Evolutionary conservation across 2,888 invertebrate species (phyloP), one percentile per base, ranked within the genome.

Genomic region (Tachina fera): DNA sequence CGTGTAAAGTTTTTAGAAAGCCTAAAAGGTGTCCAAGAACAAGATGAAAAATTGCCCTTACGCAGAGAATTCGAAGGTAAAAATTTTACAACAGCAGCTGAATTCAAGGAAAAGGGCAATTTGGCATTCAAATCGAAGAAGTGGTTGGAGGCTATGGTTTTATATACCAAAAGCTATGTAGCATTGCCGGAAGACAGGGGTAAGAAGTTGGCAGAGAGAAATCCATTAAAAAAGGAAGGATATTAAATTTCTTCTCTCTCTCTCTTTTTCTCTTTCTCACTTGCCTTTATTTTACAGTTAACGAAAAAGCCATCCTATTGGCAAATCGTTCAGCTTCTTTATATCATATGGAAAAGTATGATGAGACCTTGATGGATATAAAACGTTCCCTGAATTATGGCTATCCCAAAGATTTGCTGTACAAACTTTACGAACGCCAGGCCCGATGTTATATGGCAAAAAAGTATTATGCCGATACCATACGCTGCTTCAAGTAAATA

Each of bases 241-340:
- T 31, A 43, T 10, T 11, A 22, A 56, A 31, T 11, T 31, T 8
- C 47, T 22, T 22, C 22, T 11, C 6, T 22, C 31, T 11, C 0
- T 13, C 4, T 31, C 13, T 13, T 31, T 56, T 16, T 13, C 56
- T 49, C 43, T 14, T 16, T n/a, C 63, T 16, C 14, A 51, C n/a
- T 82, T 61, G 31, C 43, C 58, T 13, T 22, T 19, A 16, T 60
- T 68, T 41, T 89, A 70, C 90, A 95, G 95, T 92, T 83, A 93
- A 93, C 87, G 95, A 96, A 75, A 91, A 96, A 5, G 94, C 96
- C 0, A 95, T 97, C 56, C 93, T 96, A 8, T 93, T 96, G 87
- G 97, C 96, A 0, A 97, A 97, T 91, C 94, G 97, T 11, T 97
- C 97, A 45, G 97, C 97, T 0, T 94, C 96, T 0, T 93, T 97